phyloP scores from a whole-genome alignment of 2,113 vertebrate genomes.

The Corythoichthys haematopterus region DNA sequence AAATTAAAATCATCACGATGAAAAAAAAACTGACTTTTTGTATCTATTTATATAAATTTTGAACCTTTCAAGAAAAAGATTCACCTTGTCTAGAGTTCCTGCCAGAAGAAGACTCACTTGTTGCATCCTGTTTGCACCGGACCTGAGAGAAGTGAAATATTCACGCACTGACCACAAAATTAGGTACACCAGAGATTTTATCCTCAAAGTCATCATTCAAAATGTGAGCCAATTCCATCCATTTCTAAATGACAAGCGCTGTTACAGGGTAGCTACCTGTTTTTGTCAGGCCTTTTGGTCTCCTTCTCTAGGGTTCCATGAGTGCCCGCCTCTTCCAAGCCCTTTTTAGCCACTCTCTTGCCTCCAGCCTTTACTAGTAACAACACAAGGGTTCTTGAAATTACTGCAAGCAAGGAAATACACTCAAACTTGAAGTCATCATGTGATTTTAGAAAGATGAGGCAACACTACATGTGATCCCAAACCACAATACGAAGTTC shows the following conservation, averaged over 20 bases:
- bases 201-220: neutral
- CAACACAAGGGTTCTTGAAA: neutral
- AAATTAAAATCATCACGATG: neutral
- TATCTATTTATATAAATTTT: neutral
- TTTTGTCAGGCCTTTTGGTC: slow-evolving; percentile 73
- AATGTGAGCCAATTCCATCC: neutral
- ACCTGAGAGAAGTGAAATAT: neutral
- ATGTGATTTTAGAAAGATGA: too few relatives aligned
- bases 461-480: too few relatives aligned
- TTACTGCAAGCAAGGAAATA: too few relatives aligned
- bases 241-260: neutral
- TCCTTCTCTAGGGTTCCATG: slow-evolving; percentile 72
- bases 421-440: too few relatives aligned
- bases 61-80: neutral
- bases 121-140: slow-evolving; percentile 71
- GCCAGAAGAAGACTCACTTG: slow-evolving; percentile 70
- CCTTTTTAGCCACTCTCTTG: slow-evolving; percentile 84
- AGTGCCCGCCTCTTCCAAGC: slow-evolving; percentile 63
- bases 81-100: slow-evolving; percentile 83
- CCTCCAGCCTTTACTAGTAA: slow-evolving; percentile 82
- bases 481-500: too few relatives aligned
- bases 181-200: neutral
- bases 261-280: slow-evolving; percentile 66
- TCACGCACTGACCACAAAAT: neutral
- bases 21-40: neutral